Percentiles rank a stretch among this genome's conserved stretches.
These are phyloP conservation scores for Probosciger aterrimus DNA, from an alignment of 2,113 vertebrate species.

Conservation along the genomic window DNA sequence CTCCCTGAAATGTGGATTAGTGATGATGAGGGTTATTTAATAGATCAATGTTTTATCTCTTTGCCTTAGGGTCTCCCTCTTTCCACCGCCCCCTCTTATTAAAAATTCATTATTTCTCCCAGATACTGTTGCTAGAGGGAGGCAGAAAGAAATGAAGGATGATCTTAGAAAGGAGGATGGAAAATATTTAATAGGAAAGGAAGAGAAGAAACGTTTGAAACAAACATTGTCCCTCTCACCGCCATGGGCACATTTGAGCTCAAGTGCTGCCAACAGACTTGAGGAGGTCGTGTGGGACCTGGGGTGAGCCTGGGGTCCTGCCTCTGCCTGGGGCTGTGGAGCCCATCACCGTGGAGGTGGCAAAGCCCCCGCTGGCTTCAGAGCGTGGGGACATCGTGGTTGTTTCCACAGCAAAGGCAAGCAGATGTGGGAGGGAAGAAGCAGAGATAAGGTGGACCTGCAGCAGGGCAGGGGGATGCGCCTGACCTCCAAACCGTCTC, in stretches of 20 bases:
- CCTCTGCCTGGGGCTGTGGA: neutral
- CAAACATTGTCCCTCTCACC: neutral
- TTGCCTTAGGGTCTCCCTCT: conserved; percentile 21
- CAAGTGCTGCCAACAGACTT: neutral
- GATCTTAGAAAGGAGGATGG: neutral
- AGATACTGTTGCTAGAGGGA: conserved; percentile 36
- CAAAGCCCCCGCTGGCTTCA: neutral
- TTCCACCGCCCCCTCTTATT: neutral
- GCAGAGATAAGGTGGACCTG: neutral
- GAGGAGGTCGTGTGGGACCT: neutral
- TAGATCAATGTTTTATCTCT: neutral
- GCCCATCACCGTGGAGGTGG: accelerated
- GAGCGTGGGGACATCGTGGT: accelerated
- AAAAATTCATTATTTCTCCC: conserved; percentile 50
- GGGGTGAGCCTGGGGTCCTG: neutral
- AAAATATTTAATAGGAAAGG: neutral
- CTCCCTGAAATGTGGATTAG: neutral
- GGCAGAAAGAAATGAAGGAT: neutral
- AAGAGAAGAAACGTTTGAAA: neutral
- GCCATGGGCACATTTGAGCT: accelerated
- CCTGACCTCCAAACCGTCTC: accelerated
- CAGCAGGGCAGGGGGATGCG: accelerated
- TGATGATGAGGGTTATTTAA: neutral
- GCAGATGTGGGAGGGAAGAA: neutral
- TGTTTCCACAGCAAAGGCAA: neutral